phyloP scores from a whole-genome alignment of 2,797 vertebrate genomes.

The Acanthopagrus latus region DNA sequence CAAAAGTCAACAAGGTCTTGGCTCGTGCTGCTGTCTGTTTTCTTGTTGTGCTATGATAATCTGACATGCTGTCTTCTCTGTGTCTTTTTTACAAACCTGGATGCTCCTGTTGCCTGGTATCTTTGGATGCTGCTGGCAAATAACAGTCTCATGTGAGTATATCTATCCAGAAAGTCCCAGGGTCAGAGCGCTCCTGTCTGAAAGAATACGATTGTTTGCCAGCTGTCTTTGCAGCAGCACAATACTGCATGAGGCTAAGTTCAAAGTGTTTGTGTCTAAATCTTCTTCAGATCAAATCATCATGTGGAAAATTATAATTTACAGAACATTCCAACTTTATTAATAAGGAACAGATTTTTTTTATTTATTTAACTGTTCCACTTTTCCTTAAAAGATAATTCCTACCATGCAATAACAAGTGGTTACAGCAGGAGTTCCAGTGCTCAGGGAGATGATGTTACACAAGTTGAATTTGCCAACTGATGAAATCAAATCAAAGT shows the following conservation, averaged over 20 bases:
- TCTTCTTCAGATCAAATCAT: background rate
- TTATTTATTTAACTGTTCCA: constrained; percentile 34
- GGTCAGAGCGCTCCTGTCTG: constrained; percentile 2
- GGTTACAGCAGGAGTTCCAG: constrained; percentile 15
- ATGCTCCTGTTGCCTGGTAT: constrained; percentile 39
- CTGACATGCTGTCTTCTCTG: constrained; percentile 59
- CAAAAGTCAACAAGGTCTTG: background rate
- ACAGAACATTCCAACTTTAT: constrained; percentile 9
- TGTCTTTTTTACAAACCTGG: constrained; percentile 45
- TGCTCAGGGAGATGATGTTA: constrained; percentile 34
- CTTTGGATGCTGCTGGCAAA: constrained; percentile 56
- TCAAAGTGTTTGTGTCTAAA: background rate
- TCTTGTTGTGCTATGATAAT: background rate
- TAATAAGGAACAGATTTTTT: constrained; percentile 6
- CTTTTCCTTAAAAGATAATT: constrained; percentile 30
- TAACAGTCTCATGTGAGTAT: constrained; percentile 82
- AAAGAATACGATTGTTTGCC: constrained; percentile 1
- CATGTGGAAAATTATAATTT: background rate
- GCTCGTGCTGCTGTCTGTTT: background rate
- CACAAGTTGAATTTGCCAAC: constrained; percentile 23
- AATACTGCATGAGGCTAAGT: constrained; percentile 6
- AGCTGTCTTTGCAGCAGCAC: constrained; percentile 3
- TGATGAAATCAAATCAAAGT: constrained; percentile 66
- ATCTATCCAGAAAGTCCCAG: constrained; percentile 2
- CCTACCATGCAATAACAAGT: constrained; percentile 1